Conservation (phyloP, 2,888 invertebrate genomes). For the Cantharis nigra region DNA sequence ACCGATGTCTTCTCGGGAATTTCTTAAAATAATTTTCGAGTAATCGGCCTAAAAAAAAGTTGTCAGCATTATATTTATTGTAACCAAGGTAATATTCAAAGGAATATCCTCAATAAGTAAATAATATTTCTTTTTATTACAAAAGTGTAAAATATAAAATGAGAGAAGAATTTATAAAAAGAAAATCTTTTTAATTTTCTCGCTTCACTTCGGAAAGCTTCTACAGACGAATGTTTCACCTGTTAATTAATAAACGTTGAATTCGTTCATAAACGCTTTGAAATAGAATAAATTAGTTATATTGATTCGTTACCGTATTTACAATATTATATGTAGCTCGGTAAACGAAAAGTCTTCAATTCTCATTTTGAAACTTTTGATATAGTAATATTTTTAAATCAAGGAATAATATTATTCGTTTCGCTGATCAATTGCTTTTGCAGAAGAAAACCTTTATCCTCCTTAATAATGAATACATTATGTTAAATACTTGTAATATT, state of each 20-base stretch:
- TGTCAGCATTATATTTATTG: neutral
- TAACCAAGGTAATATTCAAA: neutral
- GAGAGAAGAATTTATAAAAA: neutral
- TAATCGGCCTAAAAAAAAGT: neutral
- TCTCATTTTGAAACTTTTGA: neutral
- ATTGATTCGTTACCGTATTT: neutral
- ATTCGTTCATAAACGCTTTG: neutral
- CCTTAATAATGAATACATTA: neutral
- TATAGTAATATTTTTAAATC: neutral
- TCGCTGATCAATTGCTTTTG: neutral
- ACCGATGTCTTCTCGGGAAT: neutral
- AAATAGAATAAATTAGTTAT: neutral
- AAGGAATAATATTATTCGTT: too few relatives aligned
- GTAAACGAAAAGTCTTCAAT: neutral
- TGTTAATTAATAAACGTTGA: neutral
- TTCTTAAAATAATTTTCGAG: neutral
- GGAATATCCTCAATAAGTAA: neutral
- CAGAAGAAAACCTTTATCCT: neutral
- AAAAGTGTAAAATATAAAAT: neutral
- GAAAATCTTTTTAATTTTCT: neutral
- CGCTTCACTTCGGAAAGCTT: neutral
- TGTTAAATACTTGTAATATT: too few relatives aligned
- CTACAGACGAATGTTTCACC: neutral
- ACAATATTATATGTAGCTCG: neutral
- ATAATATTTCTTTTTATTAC: neutral